Evolutionary conservation across 1,140 invertebrate genomes (phyloP).

Genomic region (Patella vulgata): DNA sequence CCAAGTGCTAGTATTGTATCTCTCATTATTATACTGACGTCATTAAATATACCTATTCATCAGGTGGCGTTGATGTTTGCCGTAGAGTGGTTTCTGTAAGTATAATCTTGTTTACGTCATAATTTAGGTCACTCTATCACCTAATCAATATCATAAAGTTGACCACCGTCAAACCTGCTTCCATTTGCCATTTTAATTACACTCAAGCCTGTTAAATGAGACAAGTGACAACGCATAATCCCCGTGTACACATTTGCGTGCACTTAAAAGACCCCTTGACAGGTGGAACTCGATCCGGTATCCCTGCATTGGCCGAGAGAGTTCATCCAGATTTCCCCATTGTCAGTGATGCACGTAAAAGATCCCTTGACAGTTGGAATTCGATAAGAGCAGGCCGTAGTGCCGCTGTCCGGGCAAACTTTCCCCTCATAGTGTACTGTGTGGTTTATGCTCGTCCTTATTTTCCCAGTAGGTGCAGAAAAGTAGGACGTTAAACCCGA

Average conservation of each 20-base stretch:
- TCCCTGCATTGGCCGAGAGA: too few species aligned
- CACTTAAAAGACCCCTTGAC: neutral
- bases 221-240: neutral
- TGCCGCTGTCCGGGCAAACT: too few species aligned
- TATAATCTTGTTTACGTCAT: neutral
- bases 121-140: neutral
- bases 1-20: slow-evolving; percentile 60
- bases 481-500: too few species aligned
- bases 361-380: too few species aligned
- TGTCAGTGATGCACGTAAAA: too few species aligned
- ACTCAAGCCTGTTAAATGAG: neutral
- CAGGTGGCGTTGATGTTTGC: slow-evolving; percentile 53
- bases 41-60: slow-evolving; percentile 45
- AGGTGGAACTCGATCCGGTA: neutral
- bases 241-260: neutral
- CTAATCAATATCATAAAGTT: too few species aligned
- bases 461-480: too few species aligned
- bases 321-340: too few species aligned
- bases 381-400: too few species aligned
- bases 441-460: too few species aligned
- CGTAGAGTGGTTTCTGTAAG: slow-evolving; percentile 61
- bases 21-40: slow-evolving; percentile 53
- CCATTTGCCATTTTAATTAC: neutral
- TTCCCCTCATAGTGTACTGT: too few species aligned
- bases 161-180: neutral